These are phyloP conservation scores for Mirounga angustirostris DNA, from an alignment of 2,113 vertebrate genomes.

Conservation along the genomic window DNA sequence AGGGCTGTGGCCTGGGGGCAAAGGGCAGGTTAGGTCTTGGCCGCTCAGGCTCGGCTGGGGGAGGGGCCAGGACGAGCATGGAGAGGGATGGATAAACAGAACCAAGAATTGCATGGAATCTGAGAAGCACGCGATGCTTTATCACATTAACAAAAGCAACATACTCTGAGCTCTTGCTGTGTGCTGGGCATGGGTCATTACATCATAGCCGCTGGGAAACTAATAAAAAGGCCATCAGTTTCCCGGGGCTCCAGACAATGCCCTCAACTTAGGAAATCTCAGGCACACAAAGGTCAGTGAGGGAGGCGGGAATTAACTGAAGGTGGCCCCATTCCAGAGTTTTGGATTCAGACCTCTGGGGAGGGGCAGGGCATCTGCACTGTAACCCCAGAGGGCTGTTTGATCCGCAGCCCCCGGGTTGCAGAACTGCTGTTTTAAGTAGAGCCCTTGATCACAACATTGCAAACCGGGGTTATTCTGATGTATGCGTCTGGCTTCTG, in stretches of 20 bases:
- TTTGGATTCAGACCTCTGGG: fast-evolving
- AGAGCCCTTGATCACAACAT: fast-evolving
- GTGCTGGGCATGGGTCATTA: fast-evolving
- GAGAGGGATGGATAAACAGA: no score
- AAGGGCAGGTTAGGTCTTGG: neutral
- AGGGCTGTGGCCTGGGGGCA: no score
- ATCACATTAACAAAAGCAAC: neutral
- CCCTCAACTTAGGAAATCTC: neutral
- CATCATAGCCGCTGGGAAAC: neutral
- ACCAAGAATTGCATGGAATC: no score
- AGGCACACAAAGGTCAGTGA: no score
- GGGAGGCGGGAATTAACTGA: fast-evolving
- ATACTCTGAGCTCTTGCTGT: neutral
- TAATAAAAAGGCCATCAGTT: neutral
- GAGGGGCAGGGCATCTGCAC: fast-evolving
- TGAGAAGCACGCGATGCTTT: fast-evolving
- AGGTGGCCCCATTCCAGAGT: neutral
- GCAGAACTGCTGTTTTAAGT: fast-evolving
- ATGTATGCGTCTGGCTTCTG: neutral
- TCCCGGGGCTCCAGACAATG: fast-evolving
- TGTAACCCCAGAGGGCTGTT: neutral
- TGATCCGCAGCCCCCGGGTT: fast-evolving
- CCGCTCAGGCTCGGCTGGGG: no score
- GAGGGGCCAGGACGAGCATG: fast-evolving
- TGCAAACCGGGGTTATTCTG: neutral